phyloP scores from a whole-genome alignment of 2,113 vertebrate species.

The Catharus bicknelli region DNA sequence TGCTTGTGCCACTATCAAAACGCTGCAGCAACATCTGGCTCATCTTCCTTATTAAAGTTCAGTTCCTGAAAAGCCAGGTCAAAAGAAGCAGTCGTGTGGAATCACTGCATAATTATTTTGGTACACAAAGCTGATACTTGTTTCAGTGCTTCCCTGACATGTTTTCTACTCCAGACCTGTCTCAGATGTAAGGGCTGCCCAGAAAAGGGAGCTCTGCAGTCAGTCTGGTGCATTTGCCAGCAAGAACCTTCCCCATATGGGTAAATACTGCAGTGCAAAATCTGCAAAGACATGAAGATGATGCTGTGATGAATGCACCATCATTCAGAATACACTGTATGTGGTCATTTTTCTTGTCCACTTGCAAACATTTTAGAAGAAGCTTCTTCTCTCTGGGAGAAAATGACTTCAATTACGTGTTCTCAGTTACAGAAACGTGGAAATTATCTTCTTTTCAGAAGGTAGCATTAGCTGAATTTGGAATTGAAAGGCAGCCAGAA shows the following conservation, averaged over 20 bases:
- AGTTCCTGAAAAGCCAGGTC: slow-evolving; percentile 58
- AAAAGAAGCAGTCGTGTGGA: slow-evolving; percentile 23
- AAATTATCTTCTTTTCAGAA: slow-evolving; percentile 81
- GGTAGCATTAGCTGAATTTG: slow-evolving; percentile 74
- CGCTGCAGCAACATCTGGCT: slow-evolving; percentile 12
- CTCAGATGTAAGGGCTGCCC: background rate
- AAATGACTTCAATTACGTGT: slow-evolving; percentile 80
- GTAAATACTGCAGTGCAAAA: slow-evolving; percentile 3
- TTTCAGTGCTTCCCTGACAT: background rate
- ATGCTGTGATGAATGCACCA: slow-evolving; percentile 45
- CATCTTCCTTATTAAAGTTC: slow-evolving; percentile 51
- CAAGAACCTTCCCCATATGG: background rate
- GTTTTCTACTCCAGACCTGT: background rate
- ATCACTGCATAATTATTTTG: slow-evolving; percentile 25
- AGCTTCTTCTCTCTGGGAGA: slow-evolving; percentile 66
- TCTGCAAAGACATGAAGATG: slow-evolving; percentile 42
- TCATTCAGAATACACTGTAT: slow-evolving; percentile 22
- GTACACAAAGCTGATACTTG: background rate
- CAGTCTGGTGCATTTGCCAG: fast-evolving
- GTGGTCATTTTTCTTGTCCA: slow-evolving; percentile 68
- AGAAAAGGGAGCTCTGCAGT: background rate
- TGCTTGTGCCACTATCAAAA: background rate
- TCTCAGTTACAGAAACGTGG: slow-evolving; percentile 72
- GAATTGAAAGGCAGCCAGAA: slow-evolving; percentile 73
- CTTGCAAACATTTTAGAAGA: slow-evolving; percentile 68